Evolutionary conservation across 1,140 invertebrate species (phyloP).

Genomic region (Calephelis virginiensis): DNA sequence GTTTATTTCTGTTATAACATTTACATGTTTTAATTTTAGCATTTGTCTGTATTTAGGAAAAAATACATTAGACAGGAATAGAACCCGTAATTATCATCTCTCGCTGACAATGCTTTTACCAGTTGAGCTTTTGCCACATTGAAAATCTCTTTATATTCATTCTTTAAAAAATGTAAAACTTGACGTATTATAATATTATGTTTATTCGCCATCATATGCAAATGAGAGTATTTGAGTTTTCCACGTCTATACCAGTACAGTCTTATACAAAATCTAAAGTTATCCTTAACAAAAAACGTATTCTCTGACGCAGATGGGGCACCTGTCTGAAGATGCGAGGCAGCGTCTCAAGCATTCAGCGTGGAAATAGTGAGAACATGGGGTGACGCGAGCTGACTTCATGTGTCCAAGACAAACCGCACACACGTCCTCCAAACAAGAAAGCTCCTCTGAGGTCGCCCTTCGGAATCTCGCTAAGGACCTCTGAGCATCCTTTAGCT

Average conservation of each 20-base stretch:
- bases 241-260: slow-evolving; percentile 20
- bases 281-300: slow-evolving; percentile 62
- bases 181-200: no score
- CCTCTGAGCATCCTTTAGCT: slow-evolving; percentile 80
- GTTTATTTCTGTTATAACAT: no score
- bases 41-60: no score
- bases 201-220: neutral
- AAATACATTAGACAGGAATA: no score
- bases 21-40: no score
- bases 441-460: slow-evolving; percentile 83
- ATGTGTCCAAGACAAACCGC: slow-evolving; percentile 85
- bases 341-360: slow-evolving; percentile 85
- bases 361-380: slow-evolving; percentile 88
- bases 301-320: slow-evolving; percentile 83
- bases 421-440: slow-evolving; percentile 86
- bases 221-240: slow-evolving; percentile 18
- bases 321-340: slow-evolving; percentile 83
- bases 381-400: slow-evolving; percentile 84
- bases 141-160: no score
- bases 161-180: no score
- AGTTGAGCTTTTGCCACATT: no score
- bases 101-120: no score
- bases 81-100: no score
- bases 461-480: slow-evolving; percentile 82
- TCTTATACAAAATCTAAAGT: slow-evolving; percentile 12